A percentile compares a stretch with the other conserved stretches of the same genome.
These are phyloP conservation scores for Uloborus plumipes DNA, from an alignment of 2,888 invertebrate species.

Conservation along the genomic window DNA sequence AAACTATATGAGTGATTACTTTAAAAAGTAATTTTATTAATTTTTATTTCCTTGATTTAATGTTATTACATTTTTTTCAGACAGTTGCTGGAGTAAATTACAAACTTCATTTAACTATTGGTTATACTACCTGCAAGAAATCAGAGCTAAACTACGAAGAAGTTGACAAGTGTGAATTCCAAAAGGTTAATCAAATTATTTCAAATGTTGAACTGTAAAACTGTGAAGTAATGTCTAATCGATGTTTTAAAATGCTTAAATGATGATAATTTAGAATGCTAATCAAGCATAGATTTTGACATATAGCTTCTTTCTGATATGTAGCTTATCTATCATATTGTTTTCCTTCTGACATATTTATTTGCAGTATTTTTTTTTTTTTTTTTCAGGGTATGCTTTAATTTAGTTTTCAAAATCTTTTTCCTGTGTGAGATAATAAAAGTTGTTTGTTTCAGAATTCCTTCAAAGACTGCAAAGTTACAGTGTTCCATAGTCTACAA, in stretches of 20 bases:
- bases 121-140: constrained; percentile 48
- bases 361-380: too few relatives aligned
- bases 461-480: constrained; percentile 26
- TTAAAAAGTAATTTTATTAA: neutral
- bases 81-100: constrained; percentile 61
- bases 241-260: too few relatives aligned
- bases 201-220: too few relatives aligned
- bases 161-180: constrained; percentile 33
- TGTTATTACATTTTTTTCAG: too few relatives aligned
- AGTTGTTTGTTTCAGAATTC: constrained; percentile 30
- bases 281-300: neutral
- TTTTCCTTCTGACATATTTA: neutral
- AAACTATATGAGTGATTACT: too few relatives aligned
- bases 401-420: constrained; percentile 5
- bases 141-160: constrained; percentile 46
- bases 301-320: too few relatives aligned
- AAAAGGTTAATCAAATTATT: constrained; percentile 18
- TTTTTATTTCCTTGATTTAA: neutral
- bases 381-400: neutral
- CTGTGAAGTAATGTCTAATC: too few relatives aligned
- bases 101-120: constrained; percentile 34
- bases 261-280: too few relatives aligned
- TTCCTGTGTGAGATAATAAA: neutral
- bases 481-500: constrained; percentile 32
- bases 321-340: neutral